These are phyloP conservation scores for Mycetomoellerius zeteki DNA, from an alignment of 1,140 invertebrate species.

Conservation along the genomic window DNA sequence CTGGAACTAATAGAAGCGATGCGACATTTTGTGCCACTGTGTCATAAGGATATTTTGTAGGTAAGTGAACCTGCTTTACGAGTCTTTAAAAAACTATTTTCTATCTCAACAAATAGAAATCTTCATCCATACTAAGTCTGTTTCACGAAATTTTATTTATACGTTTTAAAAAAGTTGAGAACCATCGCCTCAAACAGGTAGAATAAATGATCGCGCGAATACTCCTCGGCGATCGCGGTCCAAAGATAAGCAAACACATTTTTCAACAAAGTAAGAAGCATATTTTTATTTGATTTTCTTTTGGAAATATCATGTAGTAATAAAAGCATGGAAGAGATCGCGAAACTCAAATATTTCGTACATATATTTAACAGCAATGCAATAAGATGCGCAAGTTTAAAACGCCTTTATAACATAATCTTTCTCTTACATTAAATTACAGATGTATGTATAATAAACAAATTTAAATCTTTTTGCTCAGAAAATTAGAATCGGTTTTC, in stretches of 20 bases:
- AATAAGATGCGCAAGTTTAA: slow-evolving; percentile 24
- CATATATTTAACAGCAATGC: slow-evolving; percentile 16
- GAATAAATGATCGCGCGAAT: slow-evolving; percentile 51
- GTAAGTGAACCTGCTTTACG: background rate
- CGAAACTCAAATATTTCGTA: slow-evolving; percentile 13
- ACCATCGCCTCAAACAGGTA: slow-evolving; percentile 46
- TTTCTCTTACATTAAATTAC: background rate
- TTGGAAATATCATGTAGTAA: slow-evolving; percentile 39
- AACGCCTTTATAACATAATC: background rate
- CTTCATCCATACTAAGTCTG: background rate
- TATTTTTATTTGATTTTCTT: slow-evolving; percentile 53
- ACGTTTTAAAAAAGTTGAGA: slow-evolving; percentile 52
- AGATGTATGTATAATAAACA: background rate
- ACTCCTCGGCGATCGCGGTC: slow-evolving; percentile 42
- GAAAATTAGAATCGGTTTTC: background rate
- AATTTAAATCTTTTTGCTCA: background rate
- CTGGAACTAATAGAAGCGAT: background rate
- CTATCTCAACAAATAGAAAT: slow-evolving; percentile 1
- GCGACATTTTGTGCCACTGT: background rate
- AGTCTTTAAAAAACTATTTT: background rate
- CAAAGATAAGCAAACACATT: slow-evolving; percentile 54
- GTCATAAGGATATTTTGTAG: slow-evolving; percentile 19
- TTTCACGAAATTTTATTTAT: background rate
- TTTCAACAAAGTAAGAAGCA: slow-evolving; percentile 51
- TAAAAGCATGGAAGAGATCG: slow-evolving; percentile 18